Evolutionary conservation across 1,140 invertebrate species (phyloP).

Genomic region (Oncopodura yosiiana): DNA sequence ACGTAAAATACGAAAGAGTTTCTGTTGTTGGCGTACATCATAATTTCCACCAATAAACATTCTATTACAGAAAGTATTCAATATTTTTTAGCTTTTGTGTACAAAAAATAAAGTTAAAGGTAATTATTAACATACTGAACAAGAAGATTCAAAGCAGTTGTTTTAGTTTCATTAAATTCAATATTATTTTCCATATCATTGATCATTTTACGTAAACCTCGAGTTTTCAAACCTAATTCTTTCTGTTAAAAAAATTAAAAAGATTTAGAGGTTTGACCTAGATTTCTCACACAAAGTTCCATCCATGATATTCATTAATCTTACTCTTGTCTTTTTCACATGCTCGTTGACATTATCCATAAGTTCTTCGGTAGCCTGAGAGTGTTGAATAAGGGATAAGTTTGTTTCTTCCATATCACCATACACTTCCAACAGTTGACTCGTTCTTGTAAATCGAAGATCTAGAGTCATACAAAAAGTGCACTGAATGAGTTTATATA

Average conservation of each 20-base stretch:
- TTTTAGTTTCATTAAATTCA: constrained; percentile 11
- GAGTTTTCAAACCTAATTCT: constrained; percentile 6
- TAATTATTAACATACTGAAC: constrained; percentile 13
- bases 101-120: background rate
- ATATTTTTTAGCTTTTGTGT: too few species aligned
- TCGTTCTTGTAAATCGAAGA: constrained; percentile 24
- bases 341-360: constrained; percentile 26
- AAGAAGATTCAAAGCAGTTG: constrained; percentile 11
- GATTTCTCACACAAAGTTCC: background rate
- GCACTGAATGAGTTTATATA: background rate
- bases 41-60: constrained; percentile 35
- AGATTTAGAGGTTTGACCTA: background rate
- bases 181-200: constrained; percentile 24
- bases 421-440: constrained; percentile 31
- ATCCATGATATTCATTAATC: background rate
- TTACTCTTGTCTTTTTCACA: constrained; percentile 23
- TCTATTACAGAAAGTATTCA: constrained; percentile 6
- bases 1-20: constrained; percentile 25
- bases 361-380: constrained; percentile 28
- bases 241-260: constrained; percentile 8
- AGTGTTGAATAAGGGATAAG: constrained; percentile 31
- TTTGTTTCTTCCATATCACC: constrained; percentile 33
- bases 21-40: constrained; percentile 31
- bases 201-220: constrained; percentile 16
- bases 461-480: constrained; percentile 19